Percentiles rank a stretch among this genome's conserved stretches.
Conservation (phyloP, 2,113 vertebrate genomes). For the Syngnathoides biaculeatus region DNA sequence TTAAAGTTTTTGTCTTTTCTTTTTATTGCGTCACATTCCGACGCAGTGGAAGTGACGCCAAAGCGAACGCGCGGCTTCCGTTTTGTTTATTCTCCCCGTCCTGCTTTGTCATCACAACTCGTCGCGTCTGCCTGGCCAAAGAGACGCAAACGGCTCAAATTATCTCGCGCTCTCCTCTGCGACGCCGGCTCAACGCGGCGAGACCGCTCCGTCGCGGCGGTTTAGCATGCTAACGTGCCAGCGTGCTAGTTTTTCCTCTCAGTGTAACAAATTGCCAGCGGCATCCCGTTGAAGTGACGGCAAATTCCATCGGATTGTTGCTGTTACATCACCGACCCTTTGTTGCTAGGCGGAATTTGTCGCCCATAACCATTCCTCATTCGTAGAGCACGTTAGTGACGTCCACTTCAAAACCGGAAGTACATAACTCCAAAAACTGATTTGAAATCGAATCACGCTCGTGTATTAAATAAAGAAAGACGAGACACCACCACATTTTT, state of each 20-base stretch:
- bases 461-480: too few species aligned
- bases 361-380: not conserved
- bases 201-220: not conserved
- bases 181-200: conserved; percentile 12
- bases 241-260: not conserved
- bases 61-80: conserved; percentile 22
- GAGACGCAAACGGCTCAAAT: conserved; percentile 12
- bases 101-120: conserved; percentile 13
- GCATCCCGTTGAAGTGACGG: not conserved
- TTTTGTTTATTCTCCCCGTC: conserved; percentile 12
- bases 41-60: conserved; percentile 12
- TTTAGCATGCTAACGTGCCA: not conserved
- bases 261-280: not conserved
- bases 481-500: not conserved
- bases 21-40: not conserved
- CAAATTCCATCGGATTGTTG: not conserved
- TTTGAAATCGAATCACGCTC: too few species aligned
- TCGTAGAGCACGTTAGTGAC: too few species aligned
- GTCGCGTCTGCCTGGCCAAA: not conserved
- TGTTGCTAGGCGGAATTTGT: not conserved
- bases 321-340: not conserved
- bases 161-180: not conserved
- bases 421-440: too few species aligned
- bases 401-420: too few species aligned
- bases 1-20: not conserved